Evolutionary conservation across 2,888 invertebrate species (phyloP).

Genomic region (Lapara coniferarum): DNA sequence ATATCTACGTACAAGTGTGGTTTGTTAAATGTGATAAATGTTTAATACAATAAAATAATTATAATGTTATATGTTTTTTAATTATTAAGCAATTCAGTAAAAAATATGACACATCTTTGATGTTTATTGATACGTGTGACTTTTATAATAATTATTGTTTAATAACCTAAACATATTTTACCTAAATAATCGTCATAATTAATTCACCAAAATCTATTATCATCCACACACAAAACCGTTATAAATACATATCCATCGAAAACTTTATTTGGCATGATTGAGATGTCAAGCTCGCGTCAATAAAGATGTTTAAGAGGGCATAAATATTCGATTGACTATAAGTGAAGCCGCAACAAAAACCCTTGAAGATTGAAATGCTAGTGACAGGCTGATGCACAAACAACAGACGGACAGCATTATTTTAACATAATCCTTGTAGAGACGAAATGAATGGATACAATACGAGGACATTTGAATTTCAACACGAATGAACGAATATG

Average conservation of each 20-base stretch:
- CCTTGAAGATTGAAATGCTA: slow-evolving; percentile 79
- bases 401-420: slow-evolving; percentile 78
- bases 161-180: background rate
- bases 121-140: too few species aligned
- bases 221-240: slow-evolving; percentile 1
- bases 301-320: slow-evolving; percentile 79
- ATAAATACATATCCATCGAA: slow-evolving; percentile 52
- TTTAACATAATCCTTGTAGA: slow-evolving; percentile 82
- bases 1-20: background rate
- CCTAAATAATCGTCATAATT: background rate
- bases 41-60: background rate
- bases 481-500: slow-evolving; percentile 71
- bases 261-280: slow-evolving; percentile 61
- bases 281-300: slow-evolving; percentile 76
- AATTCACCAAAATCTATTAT: background rate
- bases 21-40: background rate
- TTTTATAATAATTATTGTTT: background rate
- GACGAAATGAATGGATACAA: slow-evolving; percentile 77
- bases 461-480: slow-evolving; percentile 77
- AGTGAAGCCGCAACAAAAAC: slow-evolving; percentile 73
- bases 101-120: too few species aligned
- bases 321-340: slow-evolving; percentile 77
- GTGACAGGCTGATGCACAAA: slow-evolving; percentile 81
- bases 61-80: too few species aligned
- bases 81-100: too few species aligned